phyloP scores from a whole-genome alignment of 2,888 invertebrate genomes.

The Megalurothrips usitatus region DNA sequence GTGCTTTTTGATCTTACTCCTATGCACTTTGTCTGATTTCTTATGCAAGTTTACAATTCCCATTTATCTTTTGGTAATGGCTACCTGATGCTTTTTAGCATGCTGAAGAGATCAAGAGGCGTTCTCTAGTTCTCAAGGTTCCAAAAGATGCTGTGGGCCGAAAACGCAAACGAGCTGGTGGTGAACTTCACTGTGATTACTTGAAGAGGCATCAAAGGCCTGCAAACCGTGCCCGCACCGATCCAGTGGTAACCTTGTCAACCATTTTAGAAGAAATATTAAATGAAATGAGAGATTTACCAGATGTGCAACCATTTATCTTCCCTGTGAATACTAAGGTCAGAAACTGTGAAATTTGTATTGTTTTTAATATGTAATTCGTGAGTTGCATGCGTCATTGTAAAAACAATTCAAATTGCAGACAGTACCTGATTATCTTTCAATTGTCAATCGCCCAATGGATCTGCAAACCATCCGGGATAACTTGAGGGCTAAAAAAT shows the following conservation, averaged over 20 bases:
- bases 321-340: conserved; percentile 92
- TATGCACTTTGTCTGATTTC: too few relatives aligned
- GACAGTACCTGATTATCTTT: conserved; percentile 90
- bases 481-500: conserved; percentile 79
- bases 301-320: conserved; percentile 88
- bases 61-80: background rate
- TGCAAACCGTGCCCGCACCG: conserved; percentile 86
- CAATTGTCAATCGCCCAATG: conserved; percentile 89
- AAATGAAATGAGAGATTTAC: conserved; percentile 86
- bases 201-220: conserved; percentile 74
- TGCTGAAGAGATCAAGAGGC: conserved; percentile 79
- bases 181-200: conserved; percentile 81
- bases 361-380: background rate
- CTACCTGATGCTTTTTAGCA: conserved; percentile 54
- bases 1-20: background rate
- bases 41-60: too few relatives aligned
- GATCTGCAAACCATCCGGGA: conserved; percentile 94
- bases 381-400: background rate
- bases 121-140: conserved; percentile 69
- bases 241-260: conserved; percentile 92
- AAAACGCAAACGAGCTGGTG: conserved; percentile 60
- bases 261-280: conserved; percentile 86
- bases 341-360: conserved; percentile 35
- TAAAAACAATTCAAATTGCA: conserved; percentile 42
- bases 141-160: conserved; percentile 66